Percentiles rank a stretch among this genome's conserved stretches.
phyloP scores from a whole-genome alignment of 2,888 invertebrate species.

The Noctua fimbriata region DNA sequence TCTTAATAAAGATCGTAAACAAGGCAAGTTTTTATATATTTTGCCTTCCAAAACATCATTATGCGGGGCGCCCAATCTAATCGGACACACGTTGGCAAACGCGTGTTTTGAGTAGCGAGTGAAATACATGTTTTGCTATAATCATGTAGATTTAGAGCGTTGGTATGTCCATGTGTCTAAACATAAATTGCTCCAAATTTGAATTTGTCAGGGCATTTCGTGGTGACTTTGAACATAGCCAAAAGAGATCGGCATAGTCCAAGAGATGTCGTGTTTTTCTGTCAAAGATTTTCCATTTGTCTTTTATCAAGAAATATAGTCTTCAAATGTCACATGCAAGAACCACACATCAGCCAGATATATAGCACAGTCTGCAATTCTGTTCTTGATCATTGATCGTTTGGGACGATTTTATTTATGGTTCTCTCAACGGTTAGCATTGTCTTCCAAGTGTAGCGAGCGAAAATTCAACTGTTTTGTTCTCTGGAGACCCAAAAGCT shows the following conservation, averaged over 20 bases:
- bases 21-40: conserved; percentile 49
- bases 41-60: conserved; percentile 37
- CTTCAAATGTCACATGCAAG: background rate
- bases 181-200: conserved; percentile 1
- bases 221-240: background rate
- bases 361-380: too few species aligned
- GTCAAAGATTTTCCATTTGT: background rate
- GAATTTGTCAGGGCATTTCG: conserved; percentile 5
- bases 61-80: conserved; percentile 48
- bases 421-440: background rate
- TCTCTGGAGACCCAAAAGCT: background rate
- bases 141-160: conserved; percentile 36
- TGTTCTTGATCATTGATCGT: background rate
- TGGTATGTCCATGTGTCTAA: conserved; percentile 15
- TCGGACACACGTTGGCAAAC: conserved; percentile 57
- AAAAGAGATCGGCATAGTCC: background rate
- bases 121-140: conserved; percentile 39
- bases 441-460: background rate
- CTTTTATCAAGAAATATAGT: background rate
- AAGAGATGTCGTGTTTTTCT: background rate
- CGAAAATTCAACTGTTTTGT: background rate
- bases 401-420: background rate
- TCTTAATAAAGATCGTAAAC: conserved; percentile 27
- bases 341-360: background rate
- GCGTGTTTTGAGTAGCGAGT: conserved; percentile 41